A percentile compares a stretch with the other conserved stretches of the same genome.
Conservation (phyloP, 2,888 invertebrate genomes). For the Odontocerum albicorne region DNA sequence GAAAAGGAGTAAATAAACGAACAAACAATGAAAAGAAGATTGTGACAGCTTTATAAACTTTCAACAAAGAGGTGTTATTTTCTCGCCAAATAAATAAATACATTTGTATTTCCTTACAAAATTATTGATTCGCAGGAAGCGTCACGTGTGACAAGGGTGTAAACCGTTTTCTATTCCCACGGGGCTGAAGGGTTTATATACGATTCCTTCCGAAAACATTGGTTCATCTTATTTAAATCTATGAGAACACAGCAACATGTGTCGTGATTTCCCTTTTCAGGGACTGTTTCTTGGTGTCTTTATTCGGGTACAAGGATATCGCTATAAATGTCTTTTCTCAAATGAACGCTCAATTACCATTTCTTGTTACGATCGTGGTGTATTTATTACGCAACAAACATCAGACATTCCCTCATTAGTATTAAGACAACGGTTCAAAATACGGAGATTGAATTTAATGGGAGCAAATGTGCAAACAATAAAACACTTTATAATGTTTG, state of each 20-base stretch:
- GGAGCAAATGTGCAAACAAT: no score
- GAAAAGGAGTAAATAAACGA: no score
- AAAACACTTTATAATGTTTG: no score
- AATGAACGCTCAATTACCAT: no score
- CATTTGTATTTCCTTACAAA: slow-evolving; percentile 15
- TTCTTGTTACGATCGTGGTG: no score
- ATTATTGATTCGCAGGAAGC: slow-evolving; percentile 31
- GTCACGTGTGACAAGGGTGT: slow-evolving; percentile 34
- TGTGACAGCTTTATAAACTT: slow-evolving; percentile 17
- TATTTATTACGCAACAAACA: no score
- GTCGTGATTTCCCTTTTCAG: slow-evolving; percentile 11
- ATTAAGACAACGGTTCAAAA: no score
- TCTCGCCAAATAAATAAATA: slow-evolving; percentile 23
- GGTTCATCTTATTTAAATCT: slow-evolving; percentile 36
- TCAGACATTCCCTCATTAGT: no score
- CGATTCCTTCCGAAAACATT: slow-evolving; percentile 29
- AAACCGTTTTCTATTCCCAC: slow-evolving; percentile 31
- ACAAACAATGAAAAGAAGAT: neutral
- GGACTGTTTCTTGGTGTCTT: neutral
- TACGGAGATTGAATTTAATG: no score
- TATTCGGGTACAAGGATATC: no score
- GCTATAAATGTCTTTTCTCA: no score
- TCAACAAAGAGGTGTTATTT: slow-evolving; percentile 20
- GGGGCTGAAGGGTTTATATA: slow-evolving; percentile 34
- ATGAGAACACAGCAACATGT: slow-evolving; percentile 24